Base-by-base conservation (phyloP, 2,113 vertebrate species). In the Tympanuchus pallidicinctus region DNA sequence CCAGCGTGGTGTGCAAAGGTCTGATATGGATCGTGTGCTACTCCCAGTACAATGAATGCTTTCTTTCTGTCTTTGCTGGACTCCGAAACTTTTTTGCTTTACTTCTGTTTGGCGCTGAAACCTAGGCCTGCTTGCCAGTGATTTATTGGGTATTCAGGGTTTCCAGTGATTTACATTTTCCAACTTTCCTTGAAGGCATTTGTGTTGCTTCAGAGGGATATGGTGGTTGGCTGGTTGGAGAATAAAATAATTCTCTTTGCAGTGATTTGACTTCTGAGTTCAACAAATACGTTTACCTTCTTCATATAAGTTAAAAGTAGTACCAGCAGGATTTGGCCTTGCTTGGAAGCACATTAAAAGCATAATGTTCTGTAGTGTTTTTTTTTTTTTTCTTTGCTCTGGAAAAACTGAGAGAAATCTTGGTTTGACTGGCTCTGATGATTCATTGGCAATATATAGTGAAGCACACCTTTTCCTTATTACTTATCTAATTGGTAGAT, bases 81-180 rank as follows among this genome's bases (percentile, higher is more conserved):
- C 90, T 74, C 82, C 78, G 93, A 34, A 86, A n/a, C 94, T 75
- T 79, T 66, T 81, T 82, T 90, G 57, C 91, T 95, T 94, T 89
- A 40, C 75, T 67, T 93, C 81, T 96, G n/a, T 76, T 96, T 60
- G 71, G 82, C 1, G 0, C 82, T 86, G 80, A 92, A 97, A 92
- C 45, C 48, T 40, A 54, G 82, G 88, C 65, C 65, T 50, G 73
- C 85, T 86, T 88, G 73, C 91, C 57, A 78, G 90, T 94, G 94
- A 95, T 94, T 93, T 96, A 94, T 86, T 94, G 69, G 52, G 65
- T 91, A 95, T 92, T 89, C 79, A 80, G 73, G 69, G 22, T 81
- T 91, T 86, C 76, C 65, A 86, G 61, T 88, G 89, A 94, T 96
- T 95, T 95, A 93, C 82, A 75, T 96, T 96, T 96, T 96, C 85